Conservation (phyloP, 2,888 invertebrate genomes). For the Stenodera caucasica region DNA sequence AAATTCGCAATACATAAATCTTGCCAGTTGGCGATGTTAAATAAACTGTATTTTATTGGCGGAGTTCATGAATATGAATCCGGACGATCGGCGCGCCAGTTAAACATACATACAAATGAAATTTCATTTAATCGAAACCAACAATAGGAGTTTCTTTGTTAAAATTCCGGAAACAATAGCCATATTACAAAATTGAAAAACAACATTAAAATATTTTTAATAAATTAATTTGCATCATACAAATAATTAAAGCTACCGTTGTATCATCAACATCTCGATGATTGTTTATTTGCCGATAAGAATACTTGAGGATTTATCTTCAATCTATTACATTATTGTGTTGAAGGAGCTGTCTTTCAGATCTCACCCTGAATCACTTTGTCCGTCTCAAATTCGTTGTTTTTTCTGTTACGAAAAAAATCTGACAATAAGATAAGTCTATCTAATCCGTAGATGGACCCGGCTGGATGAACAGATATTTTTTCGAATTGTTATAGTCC, state of each 20-base stretch:
- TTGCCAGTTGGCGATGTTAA: slow-evolving; percentile 44
- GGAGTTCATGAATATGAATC: slow-evolving; percentile 51
- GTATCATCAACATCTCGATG: too few species aligned
- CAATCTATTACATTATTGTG: slow-evolving; percentile 4
- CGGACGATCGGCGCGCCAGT: slow-evolving; percentile 18
- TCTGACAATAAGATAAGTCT: background rate
- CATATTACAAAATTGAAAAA: slow-evolving; percentile 8
- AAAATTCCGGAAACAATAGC: slow-evolving; percentile 35
- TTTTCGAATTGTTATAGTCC: too few species aligned
- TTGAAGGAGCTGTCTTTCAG: slow-evolving; percentile 4
- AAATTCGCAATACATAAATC: slow-evolving; percentile 52
- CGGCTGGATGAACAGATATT: too few species aligned
- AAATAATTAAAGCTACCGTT: too few species aligned
- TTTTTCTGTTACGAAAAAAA: background rate
- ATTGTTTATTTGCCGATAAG: background rate
- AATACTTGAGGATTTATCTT: background rate
- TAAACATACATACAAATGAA: slow-evolving; percentile 33
- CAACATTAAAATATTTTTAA: too few species aligned
- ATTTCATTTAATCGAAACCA: slow-evolving; percentile 39
- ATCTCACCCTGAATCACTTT: background rate
- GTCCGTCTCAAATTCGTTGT: background rate
- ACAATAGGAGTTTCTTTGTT: slow-evolving; percentile 31
- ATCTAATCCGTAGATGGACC: background rate
- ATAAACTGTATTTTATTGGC: slow-evolving; percentile 49
- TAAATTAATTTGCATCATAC: too few species aligned